Evolutionary conservation across 2,113 vertebrate species (phyloP), one percentile per base, ranked within the genome.

Genomic region (Struthio camelus): DNA sequence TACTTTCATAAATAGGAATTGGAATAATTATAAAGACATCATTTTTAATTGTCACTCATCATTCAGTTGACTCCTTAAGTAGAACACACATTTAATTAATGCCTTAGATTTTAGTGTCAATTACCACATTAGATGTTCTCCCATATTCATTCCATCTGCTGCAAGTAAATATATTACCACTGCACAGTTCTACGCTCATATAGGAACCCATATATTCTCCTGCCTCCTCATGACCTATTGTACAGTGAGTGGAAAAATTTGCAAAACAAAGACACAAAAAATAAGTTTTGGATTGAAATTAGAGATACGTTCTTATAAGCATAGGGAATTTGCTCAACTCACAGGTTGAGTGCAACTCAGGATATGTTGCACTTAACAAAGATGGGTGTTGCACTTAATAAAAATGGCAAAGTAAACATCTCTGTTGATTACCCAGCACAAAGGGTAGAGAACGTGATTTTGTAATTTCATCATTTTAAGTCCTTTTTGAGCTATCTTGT

Each of bases 31-130:
- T 92, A 89, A 96, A 97, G 89, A 86, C 87, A 95, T 96, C 44
- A 82, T 94, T 97, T 94, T 96, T 94, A 97, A 97, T 96, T 97
- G 91, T 95, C 93, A 96, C 78, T 96, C 88, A 95, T 97, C 90
- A 59, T 95, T 95, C 89, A 81, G 90, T 92, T 62, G 23, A 91
- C 85, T 97, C 76, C 73, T 80, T 94, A 93, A 97, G 93, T 75
- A 96, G 94, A 96, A 79, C 87, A 96, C 94, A 94, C 81, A 93
- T 95, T 97, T 97, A 97, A 97, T 97, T 96, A 96, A 95, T 96
- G 93, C 91, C 93, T 96, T 94, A 71, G 89, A 94, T 94, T 97
- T 93, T 90, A 94, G 69, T 8, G 2, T 95, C 92, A 97, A 81
- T 97, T 94, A 85, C 89, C 69, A 87, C 87, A 88, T 94, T 95